Evolutionary conservation across 2,888 invertebrate genomes (phyloP).

Genomic region (Penaeus monodon): DNA sequence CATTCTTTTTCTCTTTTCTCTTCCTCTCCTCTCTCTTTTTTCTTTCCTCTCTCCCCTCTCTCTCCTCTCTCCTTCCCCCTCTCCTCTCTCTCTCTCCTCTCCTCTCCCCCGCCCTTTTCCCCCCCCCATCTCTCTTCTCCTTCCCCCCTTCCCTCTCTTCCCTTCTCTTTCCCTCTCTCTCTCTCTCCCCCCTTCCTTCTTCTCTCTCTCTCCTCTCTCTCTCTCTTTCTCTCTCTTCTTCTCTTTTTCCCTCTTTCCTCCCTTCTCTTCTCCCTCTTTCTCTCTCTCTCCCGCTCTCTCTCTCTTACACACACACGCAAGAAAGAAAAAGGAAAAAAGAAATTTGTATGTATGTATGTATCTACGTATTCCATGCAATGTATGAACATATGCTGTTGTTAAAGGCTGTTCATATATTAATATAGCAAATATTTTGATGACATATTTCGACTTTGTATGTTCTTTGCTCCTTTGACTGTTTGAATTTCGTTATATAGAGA

Average conservation of each 20-base stretch:
- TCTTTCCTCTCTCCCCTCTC: not conserved
- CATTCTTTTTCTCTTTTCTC: not conserved
- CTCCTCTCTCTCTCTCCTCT: not conserved
- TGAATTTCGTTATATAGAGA: too few species aligned
- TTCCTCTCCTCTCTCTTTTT: not conserved
- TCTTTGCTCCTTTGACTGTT: too few species aligned
- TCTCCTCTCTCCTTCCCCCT: not conserved
- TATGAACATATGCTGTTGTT: too few species aligned
- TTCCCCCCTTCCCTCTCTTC: not conserved
- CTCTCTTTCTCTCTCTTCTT: not conserved
- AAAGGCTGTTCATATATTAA: too few species aligned
- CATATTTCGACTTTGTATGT: too few species aligned
- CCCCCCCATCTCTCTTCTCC: not conserved
- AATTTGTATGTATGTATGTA: too few species aligned
- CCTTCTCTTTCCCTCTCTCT: rapidly evolving
- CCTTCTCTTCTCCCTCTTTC: not conserved
- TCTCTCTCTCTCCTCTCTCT: not conserved
- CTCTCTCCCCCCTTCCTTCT: not conserved
- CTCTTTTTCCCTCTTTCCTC: rapidly evolving
- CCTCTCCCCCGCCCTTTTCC: not conserved
- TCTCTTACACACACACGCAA: not conserved
- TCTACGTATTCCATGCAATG: too few species aligned
- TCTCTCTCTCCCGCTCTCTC: not conserved
- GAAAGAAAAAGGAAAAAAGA: too few species aligned
- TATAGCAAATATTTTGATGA: too few species aligned